Evolutionary conservation across 2,797 vertebrate genomes (phyloP).

Genomic region (Sylvilagus floridanus): DNA sequence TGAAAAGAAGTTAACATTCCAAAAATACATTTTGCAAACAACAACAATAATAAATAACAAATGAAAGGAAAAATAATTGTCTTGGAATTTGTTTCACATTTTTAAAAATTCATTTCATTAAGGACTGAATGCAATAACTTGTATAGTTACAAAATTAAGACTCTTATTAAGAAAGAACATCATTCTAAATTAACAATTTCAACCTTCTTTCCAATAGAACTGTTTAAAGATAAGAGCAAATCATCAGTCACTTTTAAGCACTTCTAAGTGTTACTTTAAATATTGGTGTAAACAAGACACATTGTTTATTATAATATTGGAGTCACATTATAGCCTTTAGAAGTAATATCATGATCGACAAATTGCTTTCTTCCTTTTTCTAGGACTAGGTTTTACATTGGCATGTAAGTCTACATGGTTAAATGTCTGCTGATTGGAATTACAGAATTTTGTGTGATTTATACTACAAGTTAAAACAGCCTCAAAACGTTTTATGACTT

Average conservation of each 20-base stretch:
- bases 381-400: slow-evolving; percentile 65
- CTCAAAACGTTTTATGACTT: slow-evolving; percentile 57
- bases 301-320: slow-evolving; percentile 54
- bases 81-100: slow-evolving; percentile 69
- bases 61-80: slow-evolving; percentile 74
- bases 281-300: slow-evolving; percentile 76
- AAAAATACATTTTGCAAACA: slow-evolving; percentile 77
- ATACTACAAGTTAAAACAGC: slow-evolving; percentile 53
- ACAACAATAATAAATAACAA: slow-evolving; percentile 70
- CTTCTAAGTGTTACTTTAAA: slow-evolving; percentile 71
- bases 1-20: slow-evolving; percentile 79
- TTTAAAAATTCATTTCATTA: slow-evolving; percentile 62
- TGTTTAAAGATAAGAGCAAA: slow-evolving; percentile 69
- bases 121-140: slow-evolving; percentile 70
- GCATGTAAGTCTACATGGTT: slow-evolving; percentile 45
- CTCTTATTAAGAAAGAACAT: slow-evolving; percentile 66
- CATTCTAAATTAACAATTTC: slow-evolving; percentile 69
- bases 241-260: slow-evolving; percentile 74
- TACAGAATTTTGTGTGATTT: slow-evolving; percentile 66
- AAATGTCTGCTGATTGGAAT: slow-evolving; percentile 64
- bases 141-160: slow-evolving; percentile 58
- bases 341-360: slow-evolving; percentile 72
- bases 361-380: slow-evolving; percentile 67
- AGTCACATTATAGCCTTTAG: slow-evolving; percentile 73
- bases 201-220: slow-evolving; percentile 71